phyloP scores from a whole-genome alignment of 64 coral and sea anemone species.

The Platygyra sinensis region DNA sequence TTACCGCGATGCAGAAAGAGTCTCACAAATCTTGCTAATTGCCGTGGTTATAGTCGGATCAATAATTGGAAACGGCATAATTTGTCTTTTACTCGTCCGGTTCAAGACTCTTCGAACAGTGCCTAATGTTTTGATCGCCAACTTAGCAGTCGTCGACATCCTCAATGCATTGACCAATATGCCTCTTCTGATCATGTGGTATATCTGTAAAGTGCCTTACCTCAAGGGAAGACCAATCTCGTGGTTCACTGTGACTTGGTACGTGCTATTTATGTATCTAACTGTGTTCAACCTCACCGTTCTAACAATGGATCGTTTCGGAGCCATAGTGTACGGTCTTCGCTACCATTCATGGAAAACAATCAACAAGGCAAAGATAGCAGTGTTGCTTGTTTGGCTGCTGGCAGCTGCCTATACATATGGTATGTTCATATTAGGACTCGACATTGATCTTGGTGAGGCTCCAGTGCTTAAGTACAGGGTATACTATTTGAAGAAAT shows the following conservation, averaged over 20 bases:
- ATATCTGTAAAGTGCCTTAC: not conserved
- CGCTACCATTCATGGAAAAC: slow-evolving; percentile 52
- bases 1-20: not conserved
- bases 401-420: slow-evolving; percentile 26
- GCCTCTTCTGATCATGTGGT: slow-evolving; percentile 37
- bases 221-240: slow-evolving; percentile 4
- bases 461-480: slow-evolving; percentile 18
- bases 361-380: slow-evolving; percentile 1
- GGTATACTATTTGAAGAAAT: slow-evolving; percentile 9
- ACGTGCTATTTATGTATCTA: slow-evolving; percentile 23
- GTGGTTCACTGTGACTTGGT: slow-evolving; percentile 10
- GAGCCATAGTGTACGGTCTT: slow-evolving; percentile 44
- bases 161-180: slow-evolving; percentile 32
- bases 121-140: slow-evolving; percentile 25
- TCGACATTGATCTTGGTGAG: slow-evolving; percentile 31
- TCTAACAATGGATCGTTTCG: slow-evolving; percentile 40
- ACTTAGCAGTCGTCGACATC: slow-evolving; percentile 31
- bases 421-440: slow-evolving; percentile 16
- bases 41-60: slow-evolving; percentile 2
- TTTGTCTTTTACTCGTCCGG: slow-evolving; percentile 3
- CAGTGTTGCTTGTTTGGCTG: slow-evolving; percentile 13
- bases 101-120: slow-evolving; percentile 37
- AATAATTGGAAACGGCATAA: slow-evolving; percentile 28
- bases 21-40: slow-evolving; percentile 2
- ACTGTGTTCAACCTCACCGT: slow-evolving; percentile 4